Base-by-base conservation (phyloP, 2,888 invertebrate species). In the Syritta pipiens region DNA sequence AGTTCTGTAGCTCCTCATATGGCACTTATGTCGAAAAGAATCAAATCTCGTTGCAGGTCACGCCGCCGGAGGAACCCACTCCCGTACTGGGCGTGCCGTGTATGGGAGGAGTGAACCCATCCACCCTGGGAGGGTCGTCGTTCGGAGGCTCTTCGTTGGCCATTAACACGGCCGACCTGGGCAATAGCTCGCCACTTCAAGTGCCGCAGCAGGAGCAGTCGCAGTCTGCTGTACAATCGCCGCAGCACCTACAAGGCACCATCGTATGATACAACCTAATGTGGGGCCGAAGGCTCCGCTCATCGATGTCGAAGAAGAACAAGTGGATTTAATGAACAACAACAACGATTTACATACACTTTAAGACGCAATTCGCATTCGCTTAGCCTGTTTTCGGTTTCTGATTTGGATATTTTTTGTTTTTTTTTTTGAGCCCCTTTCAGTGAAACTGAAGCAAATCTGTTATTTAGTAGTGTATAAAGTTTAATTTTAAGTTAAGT, bases 221-320 rank as follows among this genome's bases (percentile, higher is more conserved):
- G 42, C 82, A 82, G 71, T 85, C 90, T 26, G 89, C 90, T 63
- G 68, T 85, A 79, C 85, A 86, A 82, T 89, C 86, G 76, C 90
- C 94, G 12, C 94, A 94, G 86, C 94, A 94, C 86, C 90, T 95
- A 81, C 96, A 96, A 89, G 96, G 96, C 83, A 96, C 96, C 86
- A 95, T 96, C 90, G 96, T 96, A 95, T 96, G 95, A 96, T 96
- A 96, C 92, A 93, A 95, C 92, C 94, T 95, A 81, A 95, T 95
- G 95, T 95, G 95, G 95, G 95, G 95, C 92, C 94, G 95, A 90
- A 93, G 95, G 91, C 91, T 94, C 89, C 93, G 94, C 91, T 93
- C 94, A 89, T 93, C 93, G 83, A 90, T 92, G 85, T 92, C 93
- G 88, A 88, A 84, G 81, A 94, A 92, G 89, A 91, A 89, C 81